Evolutionary conservation across 2,113 vertebrate genomes (phyloP), one percentile per base, ranked within the genome.

Genomic region (Strigops habroptila): DNA sequence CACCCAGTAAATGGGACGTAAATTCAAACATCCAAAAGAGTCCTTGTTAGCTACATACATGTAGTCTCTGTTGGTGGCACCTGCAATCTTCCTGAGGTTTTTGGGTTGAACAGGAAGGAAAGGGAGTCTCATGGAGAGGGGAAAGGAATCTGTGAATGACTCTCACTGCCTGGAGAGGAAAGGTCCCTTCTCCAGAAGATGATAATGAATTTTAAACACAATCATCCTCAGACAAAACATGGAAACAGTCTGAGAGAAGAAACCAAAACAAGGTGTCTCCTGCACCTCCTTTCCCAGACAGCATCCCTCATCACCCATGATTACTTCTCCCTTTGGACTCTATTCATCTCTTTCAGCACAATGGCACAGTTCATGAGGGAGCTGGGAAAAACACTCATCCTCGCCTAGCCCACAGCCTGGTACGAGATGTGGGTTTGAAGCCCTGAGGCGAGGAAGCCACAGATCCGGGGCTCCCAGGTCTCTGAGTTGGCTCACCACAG

Each of bases 261-360:
- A 90, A 96, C 25, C 25, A 83, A 92, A 97, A 96, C 92, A 94
- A 86, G 69, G 73, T 88, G 92, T 93, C 92, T 94, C 88, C 91
- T 67, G 88, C 37, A 52, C 37, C 92, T 95, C 64, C 86, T 53
- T 95, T 94, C 88, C 91, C 96, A 97, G 95, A 97, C 95, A 84
- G 31, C 82, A 93, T 97, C 95, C 88, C 43, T 97, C 95, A 95
- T 92, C 95, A 95, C 94, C 86, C 64, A 3, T 78, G 25, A 96
- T 96, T 96, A 30, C 55, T 27, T 74, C 81, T 52, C 43, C n/a
- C 69, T 90, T 74, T 74, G 1, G 19, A 68, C 80, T 94, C 37
- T 31, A 9, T 55, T 78, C 9, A 71, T 53, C 59, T 93, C 92
- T 92, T 80, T 90, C 94, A 90, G 83, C 94, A 93, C 86, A 63